Percentiles rank a stretch among this genome's conserved stretches.
Conservation (phyloP, 2,113 vertebrate genomes). For the Cisticola juncidis region DNA sequence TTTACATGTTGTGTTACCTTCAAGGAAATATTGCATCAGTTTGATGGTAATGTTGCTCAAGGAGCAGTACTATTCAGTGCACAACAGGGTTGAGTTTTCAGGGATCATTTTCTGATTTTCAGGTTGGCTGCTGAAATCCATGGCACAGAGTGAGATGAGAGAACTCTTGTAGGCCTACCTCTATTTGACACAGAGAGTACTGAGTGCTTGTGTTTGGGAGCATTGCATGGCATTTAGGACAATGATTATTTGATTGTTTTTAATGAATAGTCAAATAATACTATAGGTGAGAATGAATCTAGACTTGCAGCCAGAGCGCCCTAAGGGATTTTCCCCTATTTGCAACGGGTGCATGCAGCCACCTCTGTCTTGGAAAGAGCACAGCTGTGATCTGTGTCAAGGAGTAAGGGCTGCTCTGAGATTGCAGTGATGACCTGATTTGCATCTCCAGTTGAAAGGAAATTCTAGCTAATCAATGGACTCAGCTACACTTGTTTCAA, state of each 20-base stretch:
- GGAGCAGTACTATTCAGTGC: background rate
- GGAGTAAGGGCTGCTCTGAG: background rate
- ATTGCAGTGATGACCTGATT: conserved; percentile 31
- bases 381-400: background rate
- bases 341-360: background rate
- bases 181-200: background rate
- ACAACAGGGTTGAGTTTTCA: background rate
- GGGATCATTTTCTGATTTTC: background rate
- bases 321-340: background rate
- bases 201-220: background rate
- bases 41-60: background rate
- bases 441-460: conserved; percentile 67
- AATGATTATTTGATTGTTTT: conserved; percentile 42
- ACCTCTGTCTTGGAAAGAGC: background rate
- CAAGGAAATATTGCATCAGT: background rate
- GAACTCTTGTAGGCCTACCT: background rate
- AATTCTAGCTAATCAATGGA: conserved; percentile 62
- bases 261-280: conserved; percentile 16
- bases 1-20: background rate
- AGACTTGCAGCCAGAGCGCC: conserved; percentile 17
- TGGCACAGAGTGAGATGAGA: background rate
- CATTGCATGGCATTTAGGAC: background rate
- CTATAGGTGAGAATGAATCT: conserved; percentile 14
- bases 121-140: background rate
- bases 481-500: conserved; percentile 50